These are phyloP conservation scores for Netelia inedita DNA, from an alignment of 2,888 invertebrate species.

Conservation along the genomic window DNA sequence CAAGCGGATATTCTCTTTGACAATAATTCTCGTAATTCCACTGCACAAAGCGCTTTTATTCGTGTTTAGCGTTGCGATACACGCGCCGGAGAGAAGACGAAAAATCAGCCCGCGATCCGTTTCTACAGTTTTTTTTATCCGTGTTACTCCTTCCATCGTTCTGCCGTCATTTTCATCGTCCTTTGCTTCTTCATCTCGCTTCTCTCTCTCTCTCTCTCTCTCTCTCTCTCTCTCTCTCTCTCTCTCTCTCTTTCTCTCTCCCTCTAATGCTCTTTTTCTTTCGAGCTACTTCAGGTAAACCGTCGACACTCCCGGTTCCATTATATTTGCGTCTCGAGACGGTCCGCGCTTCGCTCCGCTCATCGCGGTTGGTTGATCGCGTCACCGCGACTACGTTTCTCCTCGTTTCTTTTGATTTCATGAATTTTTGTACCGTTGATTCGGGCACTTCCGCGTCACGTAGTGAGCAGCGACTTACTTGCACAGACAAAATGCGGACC, in stretches of 20 bases:
- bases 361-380: constrained; percentile 65
- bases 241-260: too few species aligned
- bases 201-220: background rate
- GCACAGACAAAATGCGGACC: constrained; percentile 38
- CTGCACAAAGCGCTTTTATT: constrained; percentile 62
- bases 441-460: constrained; percentile 47
- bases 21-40: constrained; percentile 64
- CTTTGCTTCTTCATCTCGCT: background rate
- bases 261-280: constrained; percentile 43
- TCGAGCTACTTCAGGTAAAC: constrained; percentile 69
- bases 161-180: constrained; percentile 19
- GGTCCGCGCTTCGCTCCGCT: constrained; percentile 43
- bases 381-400: constrained; percentile 27
- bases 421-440: constrained; percentile 37
- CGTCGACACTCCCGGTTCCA: constrained; percentile 61
- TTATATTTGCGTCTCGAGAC: constrained; percentile 74
- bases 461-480: constrained; percentile 16
- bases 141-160: constrained; percentile 48
- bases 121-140: constrained; percentile 43
- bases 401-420: constrained; percentile 20
- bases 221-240: constrained; percentile 51
- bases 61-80: constrained; percentile 63
- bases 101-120: constrained; percentile 60
- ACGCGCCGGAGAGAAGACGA: constrained; percentile 46
- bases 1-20: constrained; percentile 66